Conservation (phyloP, 2,888 invertebrate genomes). For the Pachycephus smyrnensis region DNA sequence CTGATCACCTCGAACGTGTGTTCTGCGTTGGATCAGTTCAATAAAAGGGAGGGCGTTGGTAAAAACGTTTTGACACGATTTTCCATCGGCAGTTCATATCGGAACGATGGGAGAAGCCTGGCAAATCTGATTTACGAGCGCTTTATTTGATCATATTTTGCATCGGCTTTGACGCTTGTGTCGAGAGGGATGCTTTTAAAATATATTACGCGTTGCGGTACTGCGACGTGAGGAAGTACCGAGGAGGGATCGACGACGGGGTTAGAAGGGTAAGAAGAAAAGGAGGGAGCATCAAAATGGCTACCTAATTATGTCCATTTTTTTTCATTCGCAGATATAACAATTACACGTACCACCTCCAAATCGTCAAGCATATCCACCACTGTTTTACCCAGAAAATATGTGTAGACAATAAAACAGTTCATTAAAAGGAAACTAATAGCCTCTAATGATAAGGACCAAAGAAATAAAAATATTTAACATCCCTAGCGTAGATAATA, state of each 20-base stretch:
- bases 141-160: constrained; percentile 66
- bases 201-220: constrained; percentile 58
- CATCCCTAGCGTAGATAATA: neutral
- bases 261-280: neutral
- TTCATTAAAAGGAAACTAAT: neutral
- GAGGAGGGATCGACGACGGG: neutral
- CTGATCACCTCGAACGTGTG: neutral
- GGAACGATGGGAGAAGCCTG: constrained; percentile 55
- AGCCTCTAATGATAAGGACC: neutral
- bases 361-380: neutral
- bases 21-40: neutral
- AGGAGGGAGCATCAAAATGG: neutral
- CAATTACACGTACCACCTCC: neutral
- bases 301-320: neutral
- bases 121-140: constrained; percentile 60
- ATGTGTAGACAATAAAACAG: neutral
- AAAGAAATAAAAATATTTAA: neutral
- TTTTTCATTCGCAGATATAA: neutral
- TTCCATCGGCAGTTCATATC: constrained; percentile 21
- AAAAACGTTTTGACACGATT: constrained; percentile 29
- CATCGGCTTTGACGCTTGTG: constrained; percentile 65
- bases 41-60: neutral
- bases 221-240: constrained; percentile 12
- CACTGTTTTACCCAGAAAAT: neutral
- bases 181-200: constrained; percentile 64